Percentiles rank a stretch among this genome's conserved stretches.
Conservation (phyloP, 2,113 vertebrate species). For the Speoplatyrhinus poulsoni region DNA sequence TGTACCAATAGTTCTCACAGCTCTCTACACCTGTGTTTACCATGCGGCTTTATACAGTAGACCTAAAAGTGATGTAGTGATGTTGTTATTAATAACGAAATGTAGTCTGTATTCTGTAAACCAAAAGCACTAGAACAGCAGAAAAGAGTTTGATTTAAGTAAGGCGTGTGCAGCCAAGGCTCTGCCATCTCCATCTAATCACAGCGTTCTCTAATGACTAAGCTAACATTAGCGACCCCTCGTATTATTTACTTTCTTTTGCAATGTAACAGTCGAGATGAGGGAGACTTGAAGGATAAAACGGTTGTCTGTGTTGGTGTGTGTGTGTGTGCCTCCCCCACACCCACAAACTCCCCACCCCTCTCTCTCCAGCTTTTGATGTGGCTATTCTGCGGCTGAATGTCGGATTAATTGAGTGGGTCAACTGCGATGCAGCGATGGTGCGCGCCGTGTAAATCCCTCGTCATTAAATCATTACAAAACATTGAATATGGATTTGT, state of each 20-base stretch:
- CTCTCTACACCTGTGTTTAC: too few species aligned
- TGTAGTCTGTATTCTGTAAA: neutral
- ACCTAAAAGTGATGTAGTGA: too few species aligned
- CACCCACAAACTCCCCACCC: neutral
- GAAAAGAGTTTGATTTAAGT: neutral
- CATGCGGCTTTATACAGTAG: too few species aligned
- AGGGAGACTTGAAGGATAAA: conserved; percentile 16
- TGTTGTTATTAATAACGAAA: too few species aligned
- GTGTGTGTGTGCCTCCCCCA: neutral
- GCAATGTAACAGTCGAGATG: conserved; percentile 45
- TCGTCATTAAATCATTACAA: conserved; percentile 65
- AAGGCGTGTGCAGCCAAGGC: neutral
- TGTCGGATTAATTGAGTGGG: conserved; percentile 59
- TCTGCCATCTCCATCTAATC: conserved; percentile 26
- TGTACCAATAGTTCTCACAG: too few species aligned
- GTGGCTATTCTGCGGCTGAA: conserved; percentile 32
- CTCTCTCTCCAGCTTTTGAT: conserved; percentile 12
- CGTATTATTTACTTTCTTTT: conserved; percentile 43
- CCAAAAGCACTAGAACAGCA: neutral
- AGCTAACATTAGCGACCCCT: conserved; percentile 11
- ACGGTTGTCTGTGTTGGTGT: neutral
- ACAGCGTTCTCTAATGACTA: conserved; percentile 16
- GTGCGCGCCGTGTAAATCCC: conserved; percentile 25
- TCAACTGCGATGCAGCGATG: conserved; percentile 47
- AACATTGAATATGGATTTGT: conserved; percentile 66